A percentile compares a stretch with the other conserved stretches of the same genome.
Conservation (phyloP, 2,797 vertebrate species). For the Syngnathus rostellatus region DNA sequence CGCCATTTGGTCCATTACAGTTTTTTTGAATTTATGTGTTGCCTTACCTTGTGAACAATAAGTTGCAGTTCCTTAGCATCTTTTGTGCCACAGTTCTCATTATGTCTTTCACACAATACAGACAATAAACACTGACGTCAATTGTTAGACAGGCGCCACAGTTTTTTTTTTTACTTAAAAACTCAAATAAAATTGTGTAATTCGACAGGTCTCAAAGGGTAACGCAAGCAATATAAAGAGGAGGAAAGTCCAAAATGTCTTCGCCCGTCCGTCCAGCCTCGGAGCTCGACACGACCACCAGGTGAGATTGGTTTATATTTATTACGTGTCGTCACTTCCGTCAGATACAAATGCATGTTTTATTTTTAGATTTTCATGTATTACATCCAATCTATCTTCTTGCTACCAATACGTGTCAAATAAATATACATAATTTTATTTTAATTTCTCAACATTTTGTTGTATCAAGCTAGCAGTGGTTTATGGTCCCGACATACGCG, state of each 20-base stretch:
- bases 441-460: too few species aligned
- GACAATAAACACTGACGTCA: not conserved
- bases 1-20: not conserved
- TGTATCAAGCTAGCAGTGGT: too few species aligned
- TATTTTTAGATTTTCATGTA: too few species aligned
- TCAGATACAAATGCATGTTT: not conserved
- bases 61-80: slow-evolving; percentile 30
- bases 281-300: not conserved
- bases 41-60: slow-evolving; percentile 29
- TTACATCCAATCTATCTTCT: too few species aligned
- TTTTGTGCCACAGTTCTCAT: slow-evolving; percentile 30
- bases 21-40: not conserved
- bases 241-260: not conserved
- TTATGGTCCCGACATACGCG: too few species aligned
- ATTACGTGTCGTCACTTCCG: slow-evolving; percentile 1
- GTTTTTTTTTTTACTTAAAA: not conserved
- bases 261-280: too few species aligned
- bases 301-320: not conserved
- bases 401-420: too few species aligned
- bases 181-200: not conserved
- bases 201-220: not conserved
- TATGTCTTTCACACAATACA: not conserved
- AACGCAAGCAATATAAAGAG: not conserved
- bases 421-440: too few species aligned
- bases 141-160: not conserved